These are phyloP conservation scores for Podilymbus podiceps DNA, from an alignment of 2,113 vertebrate species.

Conservation along the genomic window DNA sequence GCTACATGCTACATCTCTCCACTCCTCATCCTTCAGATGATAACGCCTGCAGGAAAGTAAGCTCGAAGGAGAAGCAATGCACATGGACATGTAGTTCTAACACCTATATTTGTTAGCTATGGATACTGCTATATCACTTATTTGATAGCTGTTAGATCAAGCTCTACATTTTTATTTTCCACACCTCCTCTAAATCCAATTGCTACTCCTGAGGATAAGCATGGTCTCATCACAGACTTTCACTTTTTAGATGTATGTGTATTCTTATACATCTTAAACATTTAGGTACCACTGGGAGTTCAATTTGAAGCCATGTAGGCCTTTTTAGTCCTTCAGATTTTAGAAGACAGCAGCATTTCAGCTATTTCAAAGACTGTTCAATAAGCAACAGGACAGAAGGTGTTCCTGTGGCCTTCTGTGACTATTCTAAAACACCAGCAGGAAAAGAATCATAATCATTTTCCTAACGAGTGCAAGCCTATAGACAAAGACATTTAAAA, in stretches of 20 bases:
- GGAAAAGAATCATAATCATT: neutral
- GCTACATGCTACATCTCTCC: neutral
- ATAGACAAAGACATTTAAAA: neutral
- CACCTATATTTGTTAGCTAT: neutral
- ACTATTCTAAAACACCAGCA: neutral
- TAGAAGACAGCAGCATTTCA: neutral
- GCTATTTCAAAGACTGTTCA: neutral
- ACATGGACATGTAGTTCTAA: neutral
- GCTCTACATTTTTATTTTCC: neutral
- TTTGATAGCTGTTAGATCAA: neutral
- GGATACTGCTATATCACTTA: neutral
- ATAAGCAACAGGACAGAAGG: neutral
- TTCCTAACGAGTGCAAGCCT: neutral
- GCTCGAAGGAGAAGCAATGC: fast-evolving
- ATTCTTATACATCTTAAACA: neutral
- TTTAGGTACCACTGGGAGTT: neutral
- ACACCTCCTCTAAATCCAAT: neutral
- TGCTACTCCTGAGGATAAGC: neutral
- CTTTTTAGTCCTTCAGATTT: neutral
- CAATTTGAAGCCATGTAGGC: neutral
- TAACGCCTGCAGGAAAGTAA: neutral
- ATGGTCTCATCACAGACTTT: neutral
- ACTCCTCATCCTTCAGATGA: neutral
- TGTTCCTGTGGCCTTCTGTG: neutral
- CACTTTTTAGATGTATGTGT: neutral